Base-by-base conservation (phyloP, 2,888 invertebrate species). In the Dicycla oo region DNA sequence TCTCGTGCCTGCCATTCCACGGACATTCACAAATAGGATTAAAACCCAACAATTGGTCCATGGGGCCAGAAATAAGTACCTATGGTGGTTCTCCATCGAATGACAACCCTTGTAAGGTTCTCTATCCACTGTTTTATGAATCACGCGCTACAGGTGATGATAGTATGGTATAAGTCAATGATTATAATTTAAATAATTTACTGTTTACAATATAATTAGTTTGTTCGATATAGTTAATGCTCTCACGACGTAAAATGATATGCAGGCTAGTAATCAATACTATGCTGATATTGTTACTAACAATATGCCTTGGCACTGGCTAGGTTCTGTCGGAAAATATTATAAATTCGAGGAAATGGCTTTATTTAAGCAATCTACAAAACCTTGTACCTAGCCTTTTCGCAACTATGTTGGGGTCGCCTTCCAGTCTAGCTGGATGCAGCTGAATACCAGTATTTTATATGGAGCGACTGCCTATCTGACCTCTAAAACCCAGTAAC, bases 181-280 rank as follows among this genome's bases (percentile, higher is more conserved):
- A n/a, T n/a, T 30, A 15, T 10, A 23, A 18, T 49, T 23, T 49
- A 60, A 74, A 76, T 43, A 57, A 49, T 49, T n/a, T 8, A 26
- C 18, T 43, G 34, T 75, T 38, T 75, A 26, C 43, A 26, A 26
- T 26, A 45, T 23, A 49, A 58, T 70, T 70, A 45, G 11, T 38
- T 51, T 38, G 15, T 45, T 78, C 26, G 73, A 73, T 26, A 80
- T 34, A 23, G 30, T 78, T 30, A 51, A 57, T 57, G 38, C 13
- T 75, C 62, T 40, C 68, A 76, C 82, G 51, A 8, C 57, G 78
- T 76, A 78, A 78, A 69, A 26, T 38, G 64, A 78, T 81, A 81
- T 18, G 54, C n/a, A 56, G 6, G 1, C 18, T n/a, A 1, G 77
- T 67, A 77, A 77, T 81, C 58, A 63, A 77, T 68, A 77, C 58